Evolutionary conservation across 2,113 vertebrate genomes (phyloP).

Genomic region (Bufo bufo): DNA sequence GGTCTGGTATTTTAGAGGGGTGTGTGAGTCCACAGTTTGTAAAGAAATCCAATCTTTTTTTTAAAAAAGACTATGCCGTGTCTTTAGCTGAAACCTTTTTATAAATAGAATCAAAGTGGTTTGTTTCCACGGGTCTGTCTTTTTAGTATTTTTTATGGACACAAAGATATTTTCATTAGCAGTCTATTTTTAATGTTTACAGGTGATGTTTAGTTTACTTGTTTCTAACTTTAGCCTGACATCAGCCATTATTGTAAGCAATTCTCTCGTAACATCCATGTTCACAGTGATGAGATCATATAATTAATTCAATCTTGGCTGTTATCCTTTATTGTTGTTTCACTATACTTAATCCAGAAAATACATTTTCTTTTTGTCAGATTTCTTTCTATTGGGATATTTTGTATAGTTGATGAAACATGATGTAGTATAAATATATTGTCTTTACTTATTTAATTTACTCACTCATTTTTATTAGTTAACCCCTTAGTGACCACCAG

Average conservation of each 20-base stretch:
- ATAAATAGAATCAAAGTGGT: constrained; percentile 58
- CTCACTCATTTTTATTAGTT: too few species aligned
- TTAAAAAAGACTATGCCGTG: constrained; percentile 58
- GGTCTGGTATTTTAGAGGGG: constrained; percentile 53
- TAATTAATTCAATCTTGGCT: neutral
- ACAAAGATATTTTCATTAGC: constrained; percentile 30
- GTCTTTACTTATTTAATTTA: too few species aligned
- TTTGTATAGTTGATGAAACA: too few species aligned
- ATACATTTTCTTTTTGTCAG: too few species aligned
- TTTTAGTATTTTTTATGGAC: neutral
- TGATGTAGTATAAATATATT: too few species aligned
- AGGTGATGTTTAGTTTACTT: neutral
- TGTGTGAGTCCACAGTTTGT: constrained; percentile 62
- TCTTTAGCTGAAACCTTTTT: constrained; percentile 53
- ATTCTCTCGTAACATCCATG: neutral
- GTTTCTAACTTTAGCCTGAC: neutral
- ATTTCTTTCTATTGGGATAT: too few species aligned
- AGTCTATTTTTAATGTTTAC: constrained; percentile 18
- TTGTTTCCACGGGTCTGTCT: constrained; percentile 4
- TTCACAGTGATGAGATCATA: neutral
- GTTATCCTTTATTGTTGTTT: neutral
- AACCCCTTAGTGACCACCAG: too few species aligned
- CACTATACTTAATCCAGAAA: neutral
- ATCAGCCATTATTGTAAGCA: neutral
- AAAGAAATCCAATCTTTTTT: constrained; percentile 64